These are phyloP conservation scores for Podabrus alpinus DNA, from an alignment of 2,888 invertebrate species.

Conservation along the genomic window DNA sequence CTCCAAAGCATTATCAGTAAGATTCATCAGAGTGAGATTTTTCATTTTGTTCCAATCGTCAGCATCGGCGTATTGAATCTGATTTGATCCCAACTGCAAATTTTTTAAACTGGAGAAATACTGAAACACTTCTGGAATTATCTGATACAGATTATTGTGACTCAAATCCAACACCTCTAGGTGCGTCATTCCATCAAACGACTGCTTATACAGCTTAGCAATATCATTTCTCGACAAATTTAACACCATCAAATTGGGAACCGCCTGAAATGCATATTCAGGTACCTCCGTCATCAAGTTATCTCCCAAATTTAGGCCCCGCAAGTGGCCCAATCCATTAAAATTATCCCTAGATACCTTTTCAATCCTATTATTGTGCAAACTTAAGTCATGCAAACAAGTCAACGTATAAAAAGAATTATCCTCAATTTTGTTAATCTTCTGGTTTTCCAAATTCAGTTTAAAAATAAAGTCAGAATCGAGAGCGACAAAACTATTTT, in stretches of 20 bases:
- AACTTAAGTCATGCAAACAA: conserved; percentile 41
- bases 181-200: conserved; percentile 27
- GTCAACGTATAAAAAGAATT: conserved; percentile 42
- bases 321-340: conserved; percentile 26
- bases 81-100: conserved; percentile 38
- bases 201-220: conserved; percentile 12
- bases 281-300: conserved; percentile 34
- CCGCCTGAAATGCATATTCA: conserved; percentile 24
- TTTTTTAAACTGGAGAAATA: conserved; percentile 29
- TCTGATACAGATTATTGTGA: conserved; percentile 26
- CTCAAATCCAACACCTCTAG: conserved; percentile 34
- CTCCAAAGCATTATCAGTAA: conserved; percentile 30
- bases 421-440: conserved; percentile 37
- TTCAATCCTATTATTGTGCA: conserved; percentile 42
- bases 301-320: conserved; percentile 35
- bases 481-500: conserved; percentile 41
- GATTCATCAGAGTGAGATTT: conserved; percentile 24
- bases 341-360: conserved; percentile 33
- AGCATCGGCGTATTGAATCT: conserved; percentile 28
- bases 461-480: conserved; percentile 40
- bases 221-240: conserved; percentile 34
- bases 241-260: conserved; percentile 28
- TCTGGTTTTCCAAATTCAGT: conserved; percentile 39
- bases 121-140: conserved; percentile 24
- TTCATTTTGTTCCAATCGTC: conserved; percentile 37